Percentiles rank a stretch among this genome's conserved stretches.
Evolutionary conservation across 2,888 invertebrate species (phyloP).

Genomic region (Leuctra nigra): DNA sequence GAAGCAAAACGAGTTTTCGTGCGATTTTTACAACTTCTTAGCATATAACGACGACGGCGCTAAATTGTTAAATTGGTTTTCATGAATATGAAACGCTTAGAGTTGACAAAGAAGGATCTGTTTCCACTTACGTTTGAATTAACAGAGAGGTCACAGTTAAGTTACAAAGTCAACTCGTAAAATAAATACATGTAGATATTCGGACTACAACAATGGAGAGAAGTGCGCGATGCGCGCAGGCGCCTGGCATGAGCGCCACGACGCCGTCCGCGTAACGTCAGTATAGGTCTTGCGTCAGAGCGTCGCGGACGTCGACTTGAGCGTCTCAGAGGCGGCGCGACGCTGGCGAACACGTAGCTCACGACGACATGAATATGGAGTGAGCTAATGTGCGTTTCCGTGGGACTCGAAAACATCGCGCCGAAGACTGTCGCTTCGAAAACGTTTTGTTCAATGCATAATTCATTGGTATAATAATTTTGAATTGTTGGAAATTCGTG

Average conservation of each 20-base stretch:
- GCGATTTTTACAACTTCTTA: not conserved
- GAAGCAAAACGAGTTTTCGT: too few relatives aligned
- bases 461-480: too few relatives aligned
- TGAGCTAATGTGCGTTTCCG: slow-evolving; percentile 1
- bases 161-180: not conserved
- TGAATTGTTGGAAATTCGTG: too few relatives aligned
- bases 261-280: not conserved
- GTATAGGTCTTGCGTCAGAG: slow-evolving; percentile 9
- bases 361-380: not conserved
- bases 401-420: not conserved
- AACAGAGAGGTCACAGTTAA: not conserved
- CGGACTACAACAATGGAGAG: not conserved
- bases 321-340: not conserved
- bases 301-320: slow-evolving; percentile 4
- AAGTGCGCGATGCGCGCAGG: too few relatives aligned
- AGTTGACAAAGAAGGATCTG: slow-evolving; percentile 6
- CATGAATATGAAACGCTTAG: slow-evolving; percentile 13
- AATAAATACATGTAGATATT: not conserved
- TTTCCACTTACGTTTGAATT: not conserved
- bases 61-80: slow-evolving; percentile 13
- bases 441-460: not conserved
- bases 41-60: not conserved
- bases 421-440: not conserved
- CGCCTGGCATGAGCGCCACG: not conserved
- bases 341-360: not conserved